A percentile compares a stretch with the other conserved stretches of the same genome.
Conservation (phyloP, 2,797 vertebrate species). For the Hozukius guyotensis region DNA sequence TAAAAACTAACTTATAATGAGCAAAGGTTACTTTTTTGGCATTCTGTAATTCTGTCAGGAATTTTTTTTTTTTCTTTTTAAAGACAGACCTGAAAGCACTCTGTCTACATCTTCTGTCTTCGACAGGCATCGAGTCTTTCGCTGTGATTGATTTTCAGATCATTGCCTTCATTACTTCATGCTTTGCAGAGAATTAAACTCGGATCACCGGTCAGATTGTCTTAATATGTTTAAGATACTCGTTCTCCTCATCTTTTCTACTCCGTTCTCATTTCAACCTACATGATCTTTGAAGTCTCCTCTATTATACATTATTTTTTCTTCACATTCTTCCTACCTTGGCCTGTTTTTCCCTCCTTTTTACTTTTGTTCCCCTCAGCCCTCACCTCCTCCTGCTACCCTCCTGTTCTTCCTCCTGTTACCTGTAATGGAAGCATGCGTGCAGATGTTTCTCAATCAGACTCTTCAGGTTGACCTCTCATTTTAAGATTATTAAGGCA, state of each 20-base stretch:
- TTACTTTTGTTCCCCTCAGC: neutral
- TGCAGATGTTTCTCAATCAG: neutral
- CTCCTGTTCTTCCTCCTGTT: neutral
- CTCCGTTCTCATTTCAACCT: neutral
- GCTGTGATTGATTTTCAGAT: slow-evolving; percentile 45
- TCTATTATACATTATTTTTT: neutral
- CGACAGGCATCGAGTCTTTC: slow-evolving; percentile 10
- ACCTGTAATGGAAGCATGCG: neutral
- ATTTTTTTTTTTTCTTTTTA: neutral
- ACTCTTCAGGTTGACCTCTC: neutral
- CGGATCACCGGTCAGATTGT: neutral
- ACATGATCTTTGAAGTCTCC: neutral
- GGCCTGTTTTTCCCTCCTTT: neutral
- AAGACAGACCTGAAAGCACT: slow-evolving; percentile 1
- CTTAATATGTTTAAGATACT: slow-evolving; percentile 6
- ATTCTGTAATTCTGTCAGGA: no score
- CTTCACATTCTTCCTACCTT: neutral
- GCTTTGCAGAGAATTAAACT: slow-evolving; percentile 16
- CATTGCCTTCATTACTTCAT: slow-evolving; percentile 41
- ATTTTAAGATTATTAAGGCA: neutral
- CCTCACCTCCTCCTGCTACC: neutral
- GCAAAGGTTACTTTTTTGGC: neutral
- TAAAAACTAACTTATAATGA: neutral
- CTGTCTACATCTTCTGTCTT: neutral
- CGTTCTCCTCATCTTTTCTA: neutral